These are phyloP conservation scores for Porphyrio hochstetteri DNA, from an alignment of 2,113 vertebrate species.

Conservation along the genomic window DNA sequence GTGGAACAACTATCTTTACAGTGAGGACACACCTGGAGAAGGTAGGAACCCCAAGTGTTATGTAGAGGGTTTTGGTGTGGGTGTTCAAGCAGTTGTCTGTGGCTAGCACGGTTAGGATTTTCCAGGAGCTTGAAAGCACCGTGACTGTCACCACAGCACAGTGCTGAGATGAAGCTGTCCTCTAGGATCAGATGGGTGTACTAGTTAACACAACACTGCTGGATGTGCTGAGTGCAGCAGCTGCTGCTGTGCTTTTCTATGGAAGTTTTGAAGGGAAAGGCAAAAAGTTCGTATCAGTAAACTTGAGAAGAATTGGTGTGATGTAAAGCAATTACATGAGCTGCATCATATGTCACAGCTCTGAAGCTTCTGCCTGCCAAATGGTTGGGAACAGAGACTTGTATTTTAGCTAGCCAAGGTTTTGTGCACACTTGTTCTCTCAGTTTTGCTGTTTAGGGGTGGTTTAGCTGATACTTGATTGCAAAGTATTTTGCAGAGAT, in stretches of 20 bases:
- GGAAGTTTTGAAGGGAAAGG: background rate
- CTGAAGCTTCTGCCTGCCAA: background rate
- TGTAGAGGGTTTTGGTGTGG: background rate
- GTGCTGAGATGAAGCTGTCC: background rate
- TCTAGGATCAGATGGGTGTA: background rate
- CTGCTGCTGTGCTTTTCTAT: constrained; percentile 6
- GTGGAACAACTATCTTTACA: background rate
- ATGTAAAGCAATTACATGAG: background rate
- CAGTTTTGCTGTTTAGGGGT: background rate
- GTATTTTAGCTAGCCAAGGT: background rate
- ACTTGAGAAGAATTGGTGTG: background rate
- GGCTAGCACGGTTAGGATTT: background rate
- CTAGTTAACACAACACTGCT: background rate
- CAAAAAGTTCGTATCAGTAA: background rate
- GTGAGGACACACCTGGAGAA: constrained; percentile 1
- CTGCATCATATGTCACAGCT: background rate
- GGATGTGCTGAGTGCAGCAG: background rate
- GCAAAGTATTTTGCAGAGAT: background rate
- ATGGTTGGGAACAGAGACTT: background rate
- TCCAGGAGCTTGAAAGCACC: background rate
- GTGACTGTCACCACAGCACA: background rate
- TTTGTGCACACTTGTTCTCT: background rate
- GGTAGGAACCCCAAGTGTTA: background rate
- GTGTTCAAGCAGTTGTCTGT: background rate
- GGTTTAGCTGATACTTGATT: background rate